Conservation (phyloP, 92 coral and sea anemone species). For the Bergia sp. region DNA sequence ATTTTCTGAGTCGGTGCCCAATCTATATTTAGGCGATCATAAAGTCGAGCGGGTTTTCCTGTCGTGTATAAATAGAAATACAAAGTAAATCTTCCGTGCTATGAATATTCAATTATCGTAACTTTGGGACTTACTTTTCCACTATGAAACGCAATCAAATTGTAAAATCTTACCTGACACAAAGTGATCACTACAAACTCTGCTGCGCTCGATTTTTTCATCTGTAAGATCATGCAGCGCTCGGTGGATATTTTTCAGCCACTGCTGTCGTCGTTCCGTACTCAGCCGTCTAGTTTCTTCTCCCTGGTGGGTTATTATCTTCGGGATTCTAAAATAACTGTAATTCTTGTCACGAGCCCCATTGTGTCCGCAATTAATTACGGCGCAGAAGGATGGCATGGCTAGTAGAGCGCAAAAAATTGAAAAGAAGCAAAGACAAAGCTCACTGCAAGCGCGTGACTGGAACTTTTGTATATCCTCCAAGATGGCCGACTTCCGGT, state of each 20-base stretch:
- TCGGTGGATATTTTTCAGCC: slow-evolving; percentile 52
- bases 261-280: slow-evolving; percentile 49
- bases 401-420: neutral
- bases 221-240: slow-evolving; percentile 46
- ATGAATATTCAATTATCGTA: slow-evolving; percentile 10
- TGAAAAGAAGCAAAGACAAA: no score
- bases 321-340: slow-evolving; percentile 3
- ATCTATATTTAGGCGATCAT: slow-evolving; percentile 42
- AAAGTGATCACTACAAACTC: slow-evolving; percentile 42
- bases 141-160: slow-evolving; percentile 7
- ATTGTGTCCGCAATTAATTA: neutral
- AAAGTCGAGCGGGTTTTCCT: slow-evolving; percentile 40
- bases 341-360: slow-evolving; percentile 50
- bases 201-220: slow-evolving; percentile 8
- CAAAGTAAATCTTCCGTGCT: slow-evolving; percentile 3
- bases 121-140: slow-evolving; percentile 11
- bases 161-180: slow-evolving; percentile 33
- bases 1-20: slow-evolving; percentile 49
- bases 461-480: no score
- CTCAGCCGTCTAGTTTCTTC: slow-evolving; percentile 44
- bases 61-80: slow-evolving; percentile 1
- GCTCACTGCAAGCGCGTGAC: no score
- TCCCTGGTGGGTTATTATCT: slow-evolving; percentile 49
- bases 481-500: no score
- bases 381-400: slow-evolving; percentile 33